Conservation (phyloP, 92 coral and sea anemone species). For the Plumapathes pennacea region DNA sequence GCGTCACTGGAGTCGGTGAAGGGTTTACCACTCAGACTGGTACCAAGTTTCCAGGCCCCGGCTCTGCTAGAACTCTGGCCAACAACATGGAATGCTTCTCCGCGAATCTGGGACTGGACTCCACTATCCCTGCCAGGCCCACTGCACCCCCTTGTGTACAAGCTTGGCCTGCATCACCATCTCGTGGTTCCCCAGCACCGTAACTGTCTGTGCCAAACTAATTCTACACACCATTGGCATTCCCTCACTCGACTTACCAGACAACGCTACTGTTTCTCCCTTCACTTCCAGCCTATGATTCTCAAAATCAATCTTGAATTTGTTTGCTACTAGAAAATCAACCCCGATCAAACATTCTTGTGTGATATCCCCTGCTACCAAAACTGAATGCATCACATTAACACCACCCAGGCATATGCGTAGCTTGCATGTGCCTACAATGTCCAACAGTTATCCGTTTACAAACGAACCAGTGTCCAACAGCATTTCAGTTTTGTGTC, state of each 20-base stretch:
- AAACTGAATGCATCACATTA: conserved; percentile 14
- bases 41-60: too few relatives aligned
- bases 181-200: conserved; percentile 43
- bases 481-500: too few relatives aligned
- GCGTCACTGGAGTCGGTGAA: conserved; percentile 43
- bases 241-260: background rate
- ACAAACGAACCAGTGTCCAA: too few relatives aligned
- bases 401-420: conserved; percentile 12
- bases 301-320: conserved; percentile 30
- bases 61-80: too few relatives aligned
- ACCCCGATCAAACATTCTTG: conserved; percentile 36
- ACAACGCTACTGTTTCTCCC: background rate
- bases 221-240: conserved; percentile 13
- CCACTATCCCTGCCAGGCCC: conserved; percentile 33
- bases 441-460: conserved; percentile 28
- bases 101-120: conserved; percentile 39
- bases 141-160: conserved; percentile 31
- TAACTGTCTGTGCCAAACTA: conserved; percentile 47
- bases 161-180: conserved; percentile 33
- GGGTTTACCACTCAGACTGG: too few relatives aligned
- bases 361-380: conserved; percentile 41
- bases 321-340: conserved; percentile 24
- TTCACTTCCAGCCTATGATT: background rate
- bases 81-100: conserved; percentile 24
- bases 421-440: conserved; percentile 14